Evolutionary conservation across 1,140 invertebrate genomes (phyloP).

Genomic region (Gonatopus flavifemur): DNA sequence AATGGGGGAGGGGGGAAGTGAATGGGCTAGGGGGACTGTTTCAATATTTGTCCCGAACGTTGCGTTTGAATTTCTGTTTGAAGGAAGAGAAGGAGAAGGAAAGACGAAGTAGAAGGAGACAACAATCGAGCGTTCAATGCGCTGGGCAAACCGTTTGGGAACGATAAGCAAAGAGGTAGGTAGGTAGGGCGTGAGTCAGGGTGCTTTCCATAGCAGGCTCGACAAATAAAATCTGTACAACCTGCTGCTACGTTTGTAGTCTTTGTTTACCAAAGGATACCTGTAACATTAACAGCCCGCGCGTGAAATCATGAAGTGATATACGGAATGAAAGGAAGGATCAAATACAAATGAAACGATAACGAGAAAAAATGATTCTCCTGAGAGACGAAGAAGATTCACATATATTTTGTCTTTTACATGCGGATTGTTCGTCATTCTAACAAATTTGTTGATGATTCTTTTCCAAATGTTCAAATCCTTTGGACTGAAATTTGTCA

Average conservation of each 20-base stretch:
- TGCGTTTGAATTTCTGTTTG: constrained; percentile 44
- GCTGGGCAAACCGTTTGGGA: constrained; percentile 28
- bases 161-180: constrained; percentile 43
- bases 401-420: too few relatives aligned
- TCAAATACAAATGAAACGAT: constrained; percentile 31
- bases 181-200: constrained; percentile 13
- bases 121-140: constrained; percentile 20
- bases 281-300: constrained; percentile 31
- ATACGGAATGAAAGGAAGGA: constrained; percentile 11
- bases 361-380: too few relatives aligned
- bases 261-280: constrained; percentile 54
- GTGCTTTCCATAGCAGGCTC: constrained; percentile 28
- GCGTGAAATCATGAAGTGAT: constrained; percentile 9
- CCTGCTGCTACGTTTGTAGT: constrained; percentile 48
- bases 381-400: too few relatives aligned
- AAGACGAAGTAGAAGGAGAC: constrained; percentile 6
- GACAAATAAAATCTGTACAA: constrained; percentile 57
- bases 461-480: too few relatives aligned
- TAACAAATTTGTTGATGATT: too few relatives aligned
- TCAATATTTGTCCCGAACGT: constrained; percentile 54
- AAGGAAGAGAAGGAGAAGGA: neutral
- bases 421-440: too few relatives aligned
- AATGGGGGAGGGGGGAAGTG: neutral
- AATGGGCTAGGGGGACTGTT: constrained; percentile 22
- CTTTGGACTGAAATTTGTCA: too few relatives aligned